Base-by-base conservation (phyloP, 2,797 vertebrate species). In the Dendrocincla fuliginosa region DNA sequence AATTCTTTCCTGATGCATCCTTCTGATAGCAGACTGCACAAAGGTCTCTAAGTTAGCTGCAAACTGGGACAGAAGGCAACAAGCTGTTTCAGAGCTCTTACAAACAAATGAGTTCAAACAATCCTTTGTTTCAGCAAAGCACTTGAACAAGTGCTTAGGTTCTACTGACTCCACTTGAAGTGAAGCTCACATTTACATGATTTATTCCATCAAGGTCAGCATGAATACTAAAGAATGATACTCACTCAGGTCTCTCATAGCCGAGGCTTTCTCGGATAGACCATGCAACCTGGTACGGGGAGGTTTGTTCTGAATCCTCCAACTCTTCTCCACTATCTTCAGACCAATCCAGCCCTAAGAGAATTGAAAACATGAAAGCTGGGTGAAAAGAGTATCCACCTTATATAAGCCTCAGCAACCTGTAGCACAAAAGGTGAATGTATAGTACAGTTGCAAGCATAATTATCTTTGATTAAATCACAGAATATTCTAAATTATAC, bases 261-360 rank as follows among this genome's bases (percentile, higher is more conserved):
- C 98, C 96, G 8, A 98, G 98, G 90, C 97, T 96, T 94, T 99
- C 98, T 96, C 98, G 98, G 87, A 98, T 97, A 95, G 98, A 99
- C 99, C 99, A 99, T 1, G 98, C 98, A 93, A 97, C 98, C 96
- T 98, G 98, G 96, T 98, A 98, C 55, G 98, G 98, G 53, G 98
- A 98, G 77, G 98, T 97, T 95, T 98, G 98, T 92, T 99, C 99
- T 20, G 98, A 98, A 95, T 98, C 98, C 65, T 98, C 98, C 42
- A 98, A 97, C 24, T 99, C 99, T 90, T 99, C 99, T 91, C 98
- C 98, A 80, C 99, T 99, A 96, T 99, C 99, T 97, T 99, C 99
- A 87, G 99, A 99, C 99, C 99, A 99, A 97, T 99, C 99, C 98
- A 99, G 96, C 88, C 99, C 99, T 99, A 97, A 30, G 11, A 74